These are phyloP conservation scores for Temnothorax ravouxi DNA, from an alignment of 2,888 invertebrate species.

Conservation along the genomic window DNA sequence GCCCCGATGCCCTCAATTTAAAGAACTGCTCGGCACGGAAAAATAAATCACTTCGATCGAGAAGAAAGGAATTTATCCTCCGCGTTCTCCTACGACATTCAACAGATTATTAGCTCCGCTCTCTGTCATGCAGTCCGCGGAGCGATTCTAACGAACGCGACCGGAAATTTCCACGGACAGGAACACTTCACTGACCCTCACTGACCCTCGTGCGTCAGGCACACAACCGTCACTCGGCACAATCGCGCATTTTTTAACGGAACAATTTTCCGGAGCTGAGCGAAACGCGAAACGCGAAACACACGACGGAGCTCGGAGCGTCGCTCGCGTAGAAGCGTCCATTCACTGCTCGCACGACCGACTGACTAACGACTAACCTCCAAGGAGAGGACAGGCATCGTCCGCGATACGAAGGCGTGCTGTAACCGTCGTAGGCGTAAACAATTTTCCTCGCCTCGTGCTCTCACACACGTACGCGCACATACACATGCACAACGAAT, in stretches of 20 bases:
- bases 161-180: background rate
- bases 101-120: slow-evolving; percentile 18
- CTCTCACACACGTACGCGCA: slow-evolving; percentile 5
- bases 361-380: slow-evolving; percentile 50
- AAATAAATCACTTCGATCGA: background rate
- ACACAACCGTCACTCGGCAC: background rate
- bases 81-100: background rate
- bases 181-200: background rate
- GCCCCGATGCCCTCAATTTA: slow-evolving; percentile 6
- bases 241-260: background rate
- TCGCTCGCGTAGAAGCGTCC: slow-evolving; percentile 19
- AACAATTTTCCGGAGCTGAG: background rate
- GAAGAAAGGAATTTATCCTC: background rate
- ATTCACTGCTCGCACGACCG: slow-evolving; percentile 33
- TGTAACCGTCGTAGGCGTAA: slow-evolving; percentile 5
- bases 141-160: background rate
- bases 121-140: background rate
- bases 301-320: background rate
- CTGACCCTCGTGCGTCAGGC: background rate
- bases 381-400: slow-evolving; percentile 41
- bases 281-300: background rate
- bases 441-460: slow-evolving; percentile 29
- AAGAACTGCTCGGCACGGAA: background rate
- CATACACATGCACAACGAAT: background rate
- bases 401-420: slow-evolving; percentile 40